Evolutionary conservation across 2,888 invertebrate species (phyloP).

Genomic region (Nomada ferruginata): DNA sequence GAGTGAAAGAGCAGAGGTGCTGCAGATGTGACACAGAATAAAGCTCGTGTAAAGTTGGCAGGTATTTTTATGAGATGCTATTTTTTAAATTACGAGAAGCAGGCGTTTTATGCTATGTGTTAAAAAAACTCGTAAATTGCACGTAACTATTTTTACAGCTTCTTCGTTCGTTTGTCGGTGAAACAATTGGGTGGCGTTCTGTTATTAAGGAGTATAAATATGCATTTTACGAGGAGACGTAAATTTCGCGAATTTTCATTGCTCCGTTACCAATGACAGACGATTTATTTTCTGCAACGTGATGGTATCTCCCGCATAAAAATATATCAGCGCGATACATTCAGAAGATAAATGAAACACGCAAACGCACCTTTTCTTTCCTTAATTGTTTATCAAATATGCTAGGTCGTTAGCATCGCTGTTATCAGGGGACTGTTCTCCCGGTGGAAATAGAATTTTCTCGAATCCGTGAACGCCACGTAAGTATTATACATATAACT

Average conservation of each 20-base stretch:
- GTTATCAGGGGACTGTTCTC: too few relatives aligned
- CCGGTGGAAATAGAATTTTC: too few relatives aligned
- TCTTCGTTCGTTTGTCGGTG: neutral
- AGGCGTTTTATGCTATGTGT: too few relatives aligned
- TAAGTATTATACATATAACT: too few relatives aligned
- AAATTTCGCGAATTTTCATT: neutral
- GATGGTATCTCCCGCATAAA: neutral
- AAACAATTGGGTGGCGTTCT: neutral
- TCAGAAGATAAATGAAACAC: constrained; percentile 19
- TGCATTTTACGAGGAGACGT: neutral
- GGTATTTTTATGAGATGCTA: too few relatives aligned
- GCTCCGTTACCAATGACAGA: neutral
- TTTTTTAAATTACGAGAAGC: too few relatives aligned
- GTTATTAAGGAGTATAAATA: neutral
- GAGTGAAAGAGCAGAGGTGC: neutral
- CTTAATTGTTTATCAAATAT: constrained; percentile 24
- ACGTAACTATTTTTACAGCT: neutral
- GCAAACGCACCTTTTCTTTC: neutral
- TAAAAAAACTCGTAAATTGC: neutral
- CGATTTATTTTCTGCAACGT: neutral
- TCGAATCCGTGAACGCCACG: too few relatives aligned
- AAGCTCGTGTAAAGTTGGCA: too few relatives aligned
- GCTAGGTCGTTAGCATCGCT: constrained; percentile 43
- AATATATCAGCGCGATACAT: neutral
- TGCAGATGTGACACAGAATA: neutral